Evolutionary conservation across 2,888 invertebrate genomes (phyloP).

Genomic region (Eupsilia transversa): DNA sequence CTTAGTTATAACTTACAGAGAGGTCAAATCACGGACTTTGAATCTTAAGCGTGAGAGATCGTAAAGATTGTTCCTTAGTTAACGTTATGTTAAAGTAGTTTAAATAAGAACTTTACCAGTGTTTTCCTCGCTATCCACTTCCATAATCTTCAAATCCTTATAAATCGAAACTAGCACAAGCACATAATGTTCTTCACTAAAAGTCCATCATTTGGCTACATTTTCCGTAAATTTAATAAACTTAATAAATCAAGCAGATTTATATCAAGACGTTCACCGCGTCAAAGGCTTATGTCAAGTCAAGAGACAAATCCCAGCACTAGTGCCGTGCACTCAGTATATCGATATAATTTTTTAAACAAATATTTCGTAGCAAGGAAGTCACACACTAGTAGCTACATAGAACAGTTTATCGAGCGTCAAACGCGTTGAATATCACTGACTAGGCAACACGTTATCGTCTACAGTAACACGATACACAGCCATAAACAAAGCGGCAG

Average conservation of each 20-base stretch:
- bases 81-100: conserved; percentile 1
- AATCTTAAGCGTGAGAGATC: conserved; percentile 14
- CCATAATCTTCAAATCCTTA: conserved; percentile 55
- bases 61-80: conserved; percentile 1
- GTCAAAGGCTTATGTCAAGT: conserved; percentile 42
- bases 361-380: conserved; percentile 42
- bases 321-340: conserved; percentile 57
- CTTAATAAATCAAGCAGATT: conserved; percentile 21
- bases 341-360: conserved; percentile 61
- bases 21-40: conserved; percentile 52
- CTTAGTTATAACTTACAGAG: conserved; percentile 14
- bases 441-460: conserved; percentile 78
- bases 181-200: conserved; percentile 48
- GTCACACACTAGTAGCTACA: conserved; percentile 37
- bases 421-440: conserved; percentile 63
- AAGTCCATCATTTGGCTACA: conserved; percentile 42
- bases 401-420: conserved; percentile 39
- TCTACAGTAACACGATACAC: conserved; percentile 74
- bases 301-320: conserved; percentile 44
- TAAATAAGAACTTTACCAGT: conserved; percentile 52
- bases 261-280: conserved; percentile 30
- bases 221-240: conserved; percentile 34
- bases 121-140: conserved; percentile 62
- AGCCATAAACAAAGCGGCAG: conserved; percentile 78
- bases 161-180: conserved; percentile 28